Evolutionary conservation across 1,140 invertebrate species (phyloP).

Genomic region (Homalodisca vitripennis): DNA sequence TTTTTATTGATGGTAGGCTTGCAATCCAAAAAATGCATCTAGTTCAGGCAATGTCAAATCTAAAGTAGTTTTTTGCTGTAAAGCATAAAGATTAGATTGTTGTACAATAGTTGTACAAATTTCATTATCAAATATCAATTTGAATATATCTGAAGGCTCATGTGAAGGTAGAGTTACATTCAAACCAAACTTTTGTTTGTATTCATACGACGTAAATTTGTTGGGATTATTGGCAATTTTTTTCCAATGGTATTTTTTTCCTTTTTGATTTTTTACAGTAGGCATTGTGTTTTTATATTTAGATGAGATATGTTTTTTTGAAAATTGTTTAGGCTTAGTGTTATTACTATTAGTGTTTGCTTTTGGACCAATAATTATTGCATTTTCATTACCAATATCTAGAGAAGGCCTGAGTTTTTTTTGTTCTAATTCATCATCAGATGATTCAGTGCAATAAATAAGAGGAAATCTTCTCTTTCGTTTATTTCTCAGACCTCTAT

Average conservation of each 20-base stretch:
- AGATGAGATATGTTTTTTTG: no score
- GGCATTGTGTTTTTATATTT: background rate
- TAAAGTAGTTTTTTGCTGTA: constrained; percentile 26
- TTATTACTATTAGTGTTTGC: no score
- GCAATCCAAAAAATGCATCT: constrained; percentile 31
- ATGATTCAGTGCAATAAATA: background rate
- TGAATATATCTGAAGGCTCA: background rate
- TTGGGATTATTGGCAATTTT: background rate
- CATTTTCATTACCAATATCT: no score
- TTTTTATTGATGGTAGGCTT: constrained; percentile 27
- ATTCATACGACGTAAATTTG: background rate
- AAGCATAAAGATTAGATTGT: constrained; percentile 34
- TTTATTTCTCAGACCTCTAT: background rate
- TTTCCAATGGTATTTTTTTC: background rate
- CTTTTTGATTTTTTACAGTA: background rate
- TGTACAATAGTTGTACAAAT: constrained; percentile 30
- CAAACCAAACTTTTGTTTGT: background rate
- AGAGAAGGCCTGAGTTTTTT: background rate
- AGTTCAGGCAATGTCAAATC: constrained; percentile 32
- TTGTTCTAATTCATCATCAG: background rate
- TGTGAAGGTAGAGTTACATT: constrained; percentile 20
- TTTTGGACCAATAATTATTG: no score
- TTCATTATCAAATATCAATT: background rate
- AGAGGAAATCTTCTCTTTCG: background rate
- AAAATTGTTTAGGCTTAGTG: no score